Evolutionary conservation across 2,113 vertebrate species (phyloP).

Genomic region (Mixornis gularis): DNA sequence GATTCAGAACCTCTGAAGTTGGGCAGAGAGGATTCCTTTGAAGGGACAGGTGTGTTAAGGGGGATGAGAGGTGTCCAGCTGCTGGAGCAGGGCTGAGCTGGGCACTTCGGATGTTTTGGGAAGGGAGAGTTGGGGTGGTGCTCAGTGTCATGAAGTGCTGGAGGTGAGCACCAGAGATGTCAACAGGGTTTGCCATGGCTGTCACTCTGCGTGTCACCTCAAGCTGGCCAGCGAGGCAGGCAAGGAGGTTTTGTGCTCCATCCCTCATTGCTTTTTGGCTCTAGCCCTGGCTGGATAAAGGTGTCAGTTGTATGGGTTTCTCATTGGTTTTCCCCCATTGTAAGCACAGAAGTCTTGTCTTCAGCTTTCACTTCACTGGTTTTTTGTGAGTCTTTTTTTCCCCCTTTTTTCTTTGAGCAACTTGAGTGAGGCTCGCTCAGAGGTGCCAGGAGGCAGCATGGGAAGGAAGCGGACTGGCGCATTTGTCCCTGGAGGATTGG

Average conservation of each 20-base stretch:
- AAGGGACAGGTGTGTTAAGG: not conserved
- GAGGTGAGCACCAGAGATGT: not conserved
- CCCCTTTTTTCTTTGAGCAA: not conserved
- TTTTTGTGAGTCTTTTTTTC: rapidly evolving
- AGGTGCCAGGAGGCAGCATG: not conserved
- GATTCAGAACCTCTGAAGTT: not conserved
- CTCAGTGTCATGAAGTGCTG: rapidly evolving
- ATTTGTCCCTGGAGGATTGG: rapidly evolving
- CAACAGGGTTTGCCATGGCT: rapidly evolving
- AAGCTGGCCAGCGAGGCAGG: rapidly evolving
- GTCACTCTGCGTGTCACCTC: rapidly evolving
- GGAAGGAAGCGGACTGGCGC: not conserved
- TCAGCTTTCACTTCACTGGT: not conserved
- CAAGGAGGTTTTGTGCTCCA: not conserved
- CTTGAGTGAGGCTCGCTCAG: not conserved
- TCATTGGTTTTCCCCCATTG: not conserved
- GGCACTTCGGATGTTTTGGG: not conserved
- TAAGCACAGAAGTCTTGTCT: not conserved
- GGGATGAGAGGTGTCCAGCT: not conserved
- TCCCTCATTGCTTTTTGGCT: rapidly evolving
- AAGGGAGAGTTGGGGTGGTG: not conserved
- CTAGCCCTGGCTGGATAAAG: not conserved
- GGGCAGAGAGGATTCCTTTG: not conserved
- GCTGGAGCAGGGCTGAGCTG: not conserved
- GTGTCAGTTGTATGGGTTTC: not conserved